Evolutionary conservation across 2,113 vertebrate genomes (phyloP).

Genomic region (Pomatostomus ruficeps): DNA sequence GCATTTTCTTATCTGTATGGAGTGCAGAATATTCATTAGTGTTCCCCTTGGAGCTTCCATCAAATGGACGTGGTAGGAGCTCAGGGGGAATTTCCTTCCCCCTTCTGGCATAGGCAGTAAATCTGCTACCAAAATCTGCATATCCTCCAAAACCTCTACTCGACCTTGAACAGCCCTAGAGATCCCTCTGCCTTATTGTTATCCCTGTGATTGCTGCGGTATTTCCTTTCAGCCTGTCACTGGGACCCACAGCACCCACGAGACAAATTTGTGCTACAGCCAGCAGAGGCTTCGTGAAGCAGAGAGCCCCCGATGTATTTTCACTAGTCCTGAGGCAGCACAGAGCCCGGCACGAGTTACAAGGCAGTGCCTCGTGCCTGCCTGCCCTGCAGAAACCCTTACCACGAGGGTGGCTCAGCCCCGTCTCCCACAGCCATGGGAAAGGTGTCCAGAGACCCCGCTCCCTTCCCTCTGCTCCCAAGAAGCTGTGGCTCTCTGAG

Average conservation of each 20-base stretch:
- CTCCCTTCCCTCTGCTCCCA: not conserved
- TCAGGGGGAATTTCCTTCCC: not conserved
- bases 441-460: not conserved
- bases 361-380: not conserved
- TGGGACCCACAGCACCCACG: not conserved
- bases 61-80: not conserved
- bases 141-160: not conserved
- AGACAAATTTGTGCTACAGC: not conserved
- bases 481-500: not conserved
- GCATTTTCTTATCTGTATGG: not conserved
- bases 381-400: not conserved
- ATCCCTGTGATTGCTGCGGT: not conserved
- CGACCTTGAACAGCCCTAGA: not conserved
- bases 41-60: not conserved
- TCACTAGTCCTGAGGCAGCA: not conserved
- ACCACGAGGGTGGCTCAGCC: not conserved
- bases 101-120: not conserved
- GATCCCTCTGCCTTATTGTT: not conserved
- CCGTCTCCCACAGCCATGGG: not conserved
- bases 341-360: rapidly evolving
- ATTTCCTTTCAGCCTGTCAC: not conserved
- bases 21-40: not conserved
- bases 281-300: not conserved
- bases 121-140: not conserved
- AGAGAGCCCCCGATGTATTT: not conserved